These are phyloP conservation scores for Spodoptera frugiperda DNA, from an alignment of 1,140 invertebrate genomes.

Conservation along the genomic window DNA sequence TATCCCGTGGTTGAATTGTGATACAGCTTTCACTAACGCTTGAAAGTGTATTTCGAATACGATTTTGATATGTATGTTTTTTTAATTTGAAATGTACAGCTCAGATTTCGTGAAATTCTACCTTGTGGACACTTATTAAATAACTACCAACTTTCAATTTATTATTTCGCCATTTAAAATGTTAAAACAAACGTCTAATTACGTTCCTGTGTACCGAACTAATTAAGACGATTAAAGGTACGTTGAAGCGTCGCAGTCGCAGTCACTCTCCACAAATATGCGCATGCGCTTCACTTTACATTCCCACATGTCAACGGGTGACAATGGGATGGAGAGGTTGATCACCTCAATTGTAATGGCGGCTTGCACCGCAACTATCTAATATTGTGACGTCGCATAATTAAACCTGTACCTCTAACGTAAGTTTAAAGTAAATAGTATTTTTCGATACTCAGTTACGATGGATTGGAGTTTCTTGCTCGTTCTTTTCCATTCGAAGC, in stretches of 20 bases:
- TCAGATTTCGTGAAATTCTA: neutral
- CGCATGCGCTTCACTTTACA: slow-evolving; percentile 58
- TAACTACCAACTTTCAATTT: neutral
- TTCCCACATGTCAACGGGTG: slow-evolving; percentile 61
- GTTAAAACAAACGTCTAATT: neutral
- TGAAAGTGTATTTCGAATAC: slow-evolving; percentile 5
- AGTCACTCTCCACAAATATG: slow-evolving; percentile 47
- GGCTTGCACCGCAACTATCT: slow-evolving; percentile 49
- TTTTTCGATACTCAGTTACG: too few relatives aligned
- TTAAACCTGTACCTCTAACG: slow-evolving; percentile 28
- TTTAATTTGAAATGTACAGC: neutral
- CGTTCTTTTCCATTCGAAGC: too few relatives aligned
- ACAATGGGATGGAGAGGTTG: slow-evolving; percentile 70
- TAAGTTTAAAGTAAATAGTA: too few relatives aligned
- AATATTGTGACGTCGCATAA: slow-evolving; percentile 62
- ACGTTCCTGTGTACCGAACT: slow-evolving; percentile 25
- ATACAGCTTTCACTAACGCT: slow-evolving; percentile 15
- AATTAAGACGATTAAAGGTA: slow-evolving; percentile 31
- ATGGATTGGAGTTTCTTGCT: too few relatives aligned
- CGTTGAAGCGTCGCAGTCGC: slow-evolving; percentile 9
- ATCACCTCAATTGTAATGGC: slow-evolving; percentile 62
- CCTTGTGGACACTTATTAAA: neutral
- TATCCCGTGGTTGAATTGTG: slow-evolving; percentile 2
- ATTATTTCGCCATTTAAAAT: neutral
- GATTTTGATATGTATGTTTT: neutral